phyloP scores from a whole-genome alignment of 2,888 invertebrate species.

The Dichetophora obliterata region DNA sequence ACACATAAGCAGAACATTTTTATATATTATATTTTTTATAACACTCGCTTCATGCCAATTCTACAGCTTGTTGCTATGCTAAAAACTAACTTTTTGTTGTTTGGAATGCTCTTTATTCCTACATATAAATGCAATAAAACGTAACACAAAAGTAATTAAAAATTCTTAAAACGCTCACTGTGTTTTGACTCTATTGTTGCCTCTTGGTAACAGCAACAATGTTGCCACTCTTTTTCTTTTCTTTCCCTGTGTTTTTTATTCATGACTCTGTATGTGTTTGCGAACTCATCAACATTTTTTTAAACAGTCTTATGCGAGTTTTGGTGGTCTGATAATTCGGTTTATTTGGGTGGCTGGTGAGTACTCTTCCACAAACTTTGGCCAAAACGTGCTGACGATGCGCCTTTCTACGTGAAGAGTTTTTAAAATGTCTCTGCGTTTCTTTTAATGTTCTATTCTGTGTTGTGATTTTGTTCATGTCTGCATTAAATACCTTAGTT shows the following conservation, averaged over 20 bases:
- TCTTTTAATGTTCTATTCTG: background rate
- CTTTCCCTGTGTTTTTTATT: background rate
- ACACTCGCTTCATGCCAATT: no score
- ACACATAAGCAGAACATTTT: no score
- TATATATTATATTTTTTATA: no score
- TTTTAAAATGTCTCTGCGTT: conserved; percentile 42
- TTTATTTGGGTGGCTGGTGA: background rate
- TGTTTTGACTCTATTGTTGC: conserved; percentile 1
- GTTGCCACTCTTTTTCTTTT: background rate
- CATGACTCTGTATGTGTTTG: background rate
- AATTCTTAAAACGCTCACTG: conserved; percentile 40
- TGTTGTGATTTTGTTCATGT: background rate
- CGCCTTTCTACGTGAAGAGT: conserved; percentile 42
- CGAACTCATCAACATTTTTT: conserved; percentile 16
- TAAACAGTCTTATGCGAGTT: background rate
- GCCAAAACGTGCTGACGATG: conserved; percentile 36
- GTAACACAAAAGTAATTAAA: conserved; percentile 43
- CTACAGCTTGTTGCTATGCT: no score
- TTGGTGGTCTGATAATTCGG: background rate
- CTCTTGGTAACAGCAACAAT: conserved; percentile 1
- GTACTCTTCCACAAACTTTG: background rate
- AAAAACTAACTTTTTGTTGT: no score
- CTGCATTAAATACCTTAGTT: no score
- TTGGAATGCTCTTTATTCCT: no score
- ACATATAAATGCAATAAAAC: conserved; percentile 9